These are phyloP conservation scores for Psammodynastes pulverulentus DNA, from an alignment of 2,113 vertebrate genomes.

Conservation along the genomic window DNA sequence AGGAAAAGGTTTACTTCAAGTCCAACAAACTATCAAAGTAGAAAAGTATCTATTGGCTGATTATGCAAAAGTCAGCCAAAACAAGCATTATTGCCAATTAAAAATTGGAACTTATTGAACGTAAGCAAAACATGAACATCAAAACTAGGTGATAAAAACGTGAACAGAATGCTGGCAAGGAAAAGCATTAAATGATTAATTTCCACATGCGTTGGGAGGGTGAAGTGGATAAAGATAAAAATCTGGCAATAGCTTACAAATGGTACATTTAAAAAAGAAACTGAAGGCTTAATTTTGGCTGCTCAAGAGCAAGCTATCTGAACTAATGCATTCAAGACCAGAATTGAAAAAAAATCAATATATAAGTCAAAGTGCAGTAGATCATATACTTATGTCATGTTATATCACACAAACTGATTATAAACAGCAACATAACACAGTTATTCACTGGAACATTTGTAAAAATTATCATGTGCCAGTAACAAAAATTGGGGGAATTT, in stretches of 20 bases:
- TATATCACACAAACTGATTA: neutral
- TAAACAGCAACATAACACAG: neutral
- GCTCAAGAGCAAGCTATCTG: neutral
- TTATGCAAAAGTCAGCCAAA: neutral
- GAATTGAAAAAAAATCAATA: neutral
- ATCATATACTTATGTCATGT: neutral
- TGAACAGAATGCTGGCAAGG: neutral
- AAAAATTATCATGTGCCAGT: neutral
- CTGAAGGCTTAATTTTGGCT: neutral
- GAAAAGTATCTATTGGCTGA: neutral
- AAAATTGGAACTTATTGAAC: neutral
- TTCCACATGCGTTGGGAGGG: too few species aligned
- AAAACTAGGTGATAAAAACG: neutral
- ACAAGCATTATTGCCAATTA: neutral
- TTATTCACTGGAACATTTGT: neutral
- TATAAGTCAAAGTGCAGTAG: neutral
- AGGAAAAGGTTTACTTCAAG: neutral
- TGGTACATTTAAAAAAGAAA: neutral
- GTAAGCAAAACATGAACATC: neutral
- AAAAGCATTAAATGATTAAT: neutral
- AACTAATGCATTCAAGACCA: neutral
- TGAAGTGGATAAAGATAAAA: neutral
- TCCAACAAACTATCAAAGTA: neutral
- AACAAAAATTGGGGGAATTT: neutral
- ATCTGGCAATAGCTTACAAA: neutral